Conservation (phyloP, 2,113 vertebrate genomes). For the Felis chaus region DNA sequence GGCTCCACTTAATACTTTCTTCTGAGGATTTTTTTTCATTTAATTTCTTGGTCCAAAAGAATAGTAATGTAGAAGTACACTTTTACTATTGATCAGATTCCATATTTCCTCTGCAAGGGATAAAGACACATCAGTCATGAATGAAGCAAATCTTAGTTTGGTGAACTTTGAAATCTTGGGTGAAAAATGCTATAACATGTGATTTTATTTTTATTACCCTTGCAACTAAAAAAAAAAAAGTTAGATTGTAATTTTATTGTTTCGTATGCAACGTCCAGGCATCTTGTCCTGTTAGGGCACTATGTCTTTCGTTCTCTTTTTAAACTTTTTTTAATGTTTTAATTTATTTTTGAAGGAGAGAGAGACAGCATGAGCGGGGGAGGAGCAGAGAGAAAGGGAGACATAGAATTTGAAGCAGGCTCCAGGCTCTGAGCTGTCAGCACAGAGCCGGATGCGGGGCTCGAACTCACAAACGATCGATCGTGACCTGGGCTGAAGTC, state of each 20-base stretch:
- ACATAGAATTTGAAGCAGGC: too few species aligned
- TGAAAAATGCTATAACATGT: constrained; percentile 15
- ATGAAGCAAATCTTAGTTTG: not conserved
- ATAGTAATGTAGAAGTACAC: not conserved
- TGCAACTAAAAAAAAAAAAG: not conserved
- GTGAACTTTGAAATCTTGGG: not conserved
- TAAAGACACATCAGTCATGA: constrained; percentile 3
- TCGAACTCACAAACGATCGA: too few species aligned
- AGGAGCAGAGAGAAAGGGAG: too few species aligned
- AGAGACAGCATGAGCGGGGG: too few species aligned
- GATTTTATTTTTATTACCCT: constrained; percentile 26
- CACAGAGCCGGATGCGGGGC: too few species aligned
- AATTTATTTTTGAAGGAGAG: too few species aligned
- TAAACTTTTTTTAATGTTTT: too few species aligned
- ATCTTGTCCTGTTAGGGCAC: not conserved
- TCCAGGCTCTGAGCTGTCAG: too few species aligned
- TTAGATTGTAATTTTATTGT: constrained; percentile 13
- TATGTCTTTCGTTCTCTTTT: not conserved
- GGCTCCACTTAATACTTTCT: not conserved
- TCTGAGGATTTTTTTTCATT: not conserved
- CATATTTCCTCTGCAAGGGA: constrained; percentile 8
- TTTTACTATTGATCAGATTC: constrained; percentile 28
- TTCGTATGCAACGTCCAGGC: not conserved
- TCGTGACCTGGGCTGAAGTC: too few species aligned
- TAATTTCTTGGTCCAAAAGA: constrained; percentile 19